Percentiles rank a stretch among this genome's conserved stretches.
Conservation (phyloP, 2,113 vertebrate species). For the Sylvia atricapilla region DNA sequence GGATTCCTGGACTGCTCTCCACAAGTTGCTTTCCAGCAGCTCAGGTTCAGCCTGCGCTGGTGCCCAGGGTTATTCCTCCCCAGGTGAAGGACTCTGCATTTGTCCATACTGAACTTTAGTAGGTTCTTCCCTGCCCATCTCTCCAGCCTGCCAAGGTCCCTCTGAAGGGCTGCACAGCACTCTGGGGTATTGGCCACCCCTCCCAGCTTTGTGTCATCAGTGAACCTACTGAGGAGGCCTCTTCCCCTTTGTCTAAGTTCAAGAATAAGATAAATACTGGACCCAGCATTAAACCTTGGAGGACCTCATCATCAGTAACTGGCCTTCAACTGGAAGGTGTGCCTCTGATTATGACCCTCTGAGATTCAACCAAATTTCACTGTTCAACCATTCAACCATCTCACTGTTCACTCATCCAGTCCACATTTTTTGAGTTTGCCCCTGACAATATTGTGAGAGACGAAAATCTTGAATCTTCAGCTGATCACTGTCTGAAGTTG, state of each 20-base stretch:
- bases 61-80: neutral
- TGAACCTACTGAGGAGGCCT: neutral
- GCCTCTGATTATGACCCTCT: neutral
- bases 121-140: neutral
- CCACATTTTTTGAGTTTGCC: neutral
- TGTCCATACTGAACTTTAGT: rapidly evolving
- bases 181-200: rapidly evolving
- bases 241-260: neutral
- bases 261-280: neutral
- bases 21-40: neutral
- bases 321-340: neutral
- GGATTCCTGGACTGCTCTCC: rapidly evolving
- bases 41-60: neutral
- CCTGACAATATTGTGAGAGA: neutral
- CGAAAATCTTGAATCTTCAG: neutral
- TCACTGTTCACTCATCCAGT: neutral
- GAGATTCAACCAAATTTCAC: neutral
- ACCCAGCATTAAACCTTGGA: neutral
- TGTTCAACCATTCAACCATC: no score
- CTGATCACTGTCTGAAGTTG: neutral
- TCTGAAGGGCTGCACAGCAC: no score
- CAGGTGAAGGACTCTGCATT: neutral
- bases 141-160: neutral
- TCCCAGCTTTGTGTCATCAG: neutral
- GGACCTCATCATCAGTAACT: neutral